A percentile compares a stretch with the other conserved stretches of the same genome.
Evolutionary conservation across 2,797 vertebrate genomes (phyloP).

Genomic region (Micrastur ruficollis): DNA sequence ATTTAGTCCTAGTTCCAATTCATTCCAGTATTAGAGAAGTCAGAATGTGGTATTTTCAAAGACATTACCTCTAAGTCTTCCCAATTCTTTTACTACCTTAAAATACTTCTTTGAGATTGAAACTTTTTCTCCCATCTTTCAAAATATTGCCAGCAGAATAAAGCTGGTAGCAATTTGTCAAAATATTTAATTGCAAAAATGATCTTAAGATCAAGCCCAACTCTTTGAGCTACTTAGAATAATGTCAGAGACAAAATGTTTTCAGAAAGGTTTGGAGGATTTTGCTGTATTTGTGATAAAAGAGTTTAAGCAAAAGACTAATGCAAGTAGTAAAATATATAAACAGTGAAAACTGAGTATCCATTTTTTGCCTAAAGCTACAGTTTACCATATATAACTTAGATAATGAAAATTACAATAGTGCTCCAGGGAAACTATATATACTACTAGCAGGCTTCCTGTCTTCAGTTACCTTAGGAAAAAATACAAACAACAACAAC

Average conservation of each 20-base stretch:
- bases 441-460: not conserved
- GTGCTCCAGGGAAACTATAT: not conserved
- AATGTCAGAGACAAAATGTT: slow-evolving; percentile 51
- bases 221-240: slow-evolving; percentile 66
- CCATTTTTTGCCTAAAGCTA: not conserved
- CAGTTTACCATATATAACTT: not conserved
- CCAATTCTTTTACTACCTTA: slow-evolving; percentile 47
- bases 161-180: slow-evolving; percentile 75
- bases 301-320: slow-evolving; percentile 10
- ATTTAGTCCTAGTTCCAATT: not conserved
- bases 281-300: slow-evolving; percentile 17
- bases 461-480: not conserved
- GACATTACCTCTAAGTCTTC: slow-evolving; percentile 49
- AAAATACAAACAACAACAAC: not conserved
- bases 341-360: not conserved
- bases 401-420: not conserved
- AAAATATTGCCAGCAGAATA: slow-evolving; percentile 77
- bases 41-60: slow-evolving; percentile 46
- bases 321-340: not conserved
- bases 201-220: slow-evolving; percentile 68
- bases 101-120: slow-evolving; percentile 70
- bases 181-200: slow-evolving; percentile 75
- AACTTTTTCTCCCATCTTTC: slow-evolving; percentile 74
- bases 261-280: slow-evolving; percentile 39
- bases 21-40: not conserved